Evolutionary conservation across 2,797 vertebrate species (phyloP), one percentile per base, ranked within the genome.

Genomic region (Pseudochirops corinnae): DNA sequence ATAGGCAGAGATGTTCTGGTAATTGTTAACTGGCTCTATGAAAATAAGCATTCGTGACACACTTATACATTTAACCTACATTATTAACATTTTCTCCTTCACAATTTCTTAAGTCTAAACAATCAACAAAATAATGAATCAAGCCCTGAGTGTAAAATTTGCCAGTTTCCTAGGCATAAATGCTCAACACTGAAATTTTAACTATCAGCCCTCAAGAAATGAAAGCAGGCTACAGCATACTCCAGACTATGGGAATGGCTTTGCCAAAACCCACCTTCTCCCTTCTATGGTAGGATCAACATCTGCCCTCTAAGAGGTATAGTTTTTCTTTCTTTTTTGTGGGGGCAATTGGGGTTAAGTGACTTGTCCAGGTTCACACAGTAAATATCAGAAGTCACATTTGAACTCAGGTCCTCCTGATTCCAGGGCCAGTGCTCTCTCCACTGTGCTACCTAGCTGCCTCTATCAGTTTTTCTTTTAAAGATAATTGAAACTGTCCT

Each of bases 241-340:
- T 5, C 3, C n/a, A 9, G 33, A 67, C 33, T n/a, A 67, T 16
- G 21, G 33, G 18, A 74, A 21, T 74, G 0, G 4, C 10, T 74
- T 74, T 39, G 33, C 6, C 67, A 39, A 39, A 39, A 7, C 1
- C 5, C 16, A 39, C 31, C 60, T 62, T 39, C 18, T 74, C 16
- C 67, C n/a, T 39, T 74, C n/a, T 39, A 2, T 74, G 67, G n/a
- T 74, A 39, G n/a, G n/a, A 74, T 21, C n/a, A 18, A 74, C 21
- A 74, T 21, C 6, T 39, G 10, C 5, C n/a, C n/a, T 7, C 5
- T 21, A 39, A 12, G n/a, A 21, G 1, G 0, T 0, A 16, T 39
- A 18, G 1, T 60, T 29, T 60, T 60, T 29, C 7, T 60, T 60
- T 60, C 24, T 57, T 57, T 60, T 33, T 55, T 55, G 53, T 55